These are phyloP conservation scores for Stigmatopora nigra DNA, from an alignment of 2,113 vertebrate species.

Conservation along the genomic window DNA sequence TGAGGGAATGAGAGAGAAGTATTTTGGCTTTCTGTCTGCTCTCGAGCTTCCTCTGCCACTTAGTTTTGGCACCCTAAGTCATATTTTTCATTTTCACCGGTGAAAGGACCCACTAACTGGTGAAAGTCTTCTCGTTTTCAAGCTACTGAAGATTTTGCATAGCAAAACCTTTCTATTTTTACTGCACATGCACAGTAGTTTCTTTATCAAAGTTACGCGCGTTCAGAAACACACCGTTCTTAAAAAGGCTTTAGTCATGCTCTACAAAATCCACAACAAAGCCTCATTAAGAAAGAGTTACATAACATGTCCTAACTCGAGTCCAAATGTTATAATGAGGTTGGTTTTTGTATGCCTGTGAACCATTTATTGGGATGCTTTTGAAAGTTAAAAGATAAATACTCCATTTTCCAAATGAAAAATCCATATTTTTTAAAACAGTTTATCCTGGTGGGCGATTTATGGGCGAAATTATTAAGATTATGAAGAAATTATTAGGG, in stretches of 20 bases:
- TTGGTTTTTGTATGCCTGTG: slow-evolving; percentile 7
- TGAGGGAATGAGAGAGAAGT: background rate
- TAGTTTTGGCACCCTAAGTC: background rate
- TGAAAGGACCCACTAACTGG: background rate
- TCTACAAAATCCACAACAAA: background rate
- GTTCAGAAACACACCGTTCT: background rate
- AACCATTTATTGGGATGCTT: background rate
- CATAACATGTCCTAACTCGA: slow-evolving; percentile 10
- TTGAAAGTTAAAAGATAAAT: background rate
- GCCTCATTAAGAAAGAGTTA: background rate
- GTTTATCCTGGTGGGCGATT: too few species aligned
- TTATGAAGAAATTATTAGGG: too few species aligned
- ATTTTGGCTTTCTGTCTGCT: background rate
- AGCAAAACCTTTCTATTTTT: background rate
- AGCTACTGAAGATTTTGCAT: background rate
- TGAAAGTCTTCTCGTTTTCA: background rate
- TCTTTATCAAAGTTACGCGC: background rate
- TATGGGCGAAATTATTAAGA: too few species aligned
- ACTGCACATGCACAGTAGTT: background rate
- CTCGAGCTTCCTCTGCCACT: background rate
- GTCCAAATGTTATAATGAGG: slow-evolving; percentile 15
- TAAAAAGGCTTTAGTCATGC: background rate
- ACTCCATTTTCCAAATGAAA: too few species aligned
- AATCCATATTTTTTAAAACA: background rate
- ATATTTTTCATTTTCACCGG: background rate